Base-by-base conservation (phyloP, 2,797 vertebrate species). In the Neostethus bicornis region DNA sequence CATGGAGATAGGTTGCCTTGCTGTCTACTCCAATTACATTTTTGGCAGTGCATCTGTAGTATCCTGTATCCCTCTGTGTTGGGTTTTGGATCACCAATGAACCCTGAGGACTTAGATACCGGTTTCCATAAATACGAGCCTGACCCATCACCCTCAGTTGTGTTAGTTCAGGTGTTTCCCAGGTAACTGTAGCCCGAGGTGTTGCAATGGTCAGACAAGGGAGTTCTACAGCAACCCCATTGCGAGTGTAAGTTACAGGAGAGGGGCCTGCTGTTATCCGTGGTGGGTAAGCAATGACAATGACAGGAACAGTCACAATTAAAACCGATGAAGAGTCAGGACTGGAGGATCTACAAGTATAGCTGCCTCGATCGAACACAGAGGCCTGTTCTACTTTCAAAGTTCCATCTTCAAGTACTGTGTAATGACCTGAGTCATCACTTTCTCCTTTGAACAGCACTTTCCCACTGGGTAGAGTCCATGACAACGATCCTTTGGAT, bases 241-340 rank as follows among this genome's bases (percentile, higher is more conserved):
- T 88, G 5, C 90, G 91, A 0, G 93, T 87, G 49, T 97, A 96
- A 48, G 95, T 93, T 65, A 96, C 91, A 0, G 94, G 91, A 0
- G 92, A 76, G 1, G 94, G 94, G 34, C 95, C 93, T 1, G 82
- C 90, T 49, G 94, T 96, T 79, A 99, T 96, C 2, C 95, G 91
- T 0, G 97, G 97, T 0, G 96, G 95, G 64, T 97, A 97, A 1
- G 96, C 96, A 0, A 98, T 94, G 9, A 99, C 93, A 0, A 98
- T 96, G 14, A 99, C 96, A 0, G 95, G 93, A 21, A 95, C 61
- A 0, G 70, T 86, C 47, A 83, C 52, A 1, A 80, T 87, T 48
- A 89, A 84, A 28, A 91, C 74, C 0, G 87, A 85, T 0, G 90
- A 81, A 17, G 92, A 92, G 1, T 92, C 66, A 0, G 81, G 81